Base-by-base conservation (phyloP, 2,113 vertebrate genomes). In the Protobothrops flavoviridis region DNA sequence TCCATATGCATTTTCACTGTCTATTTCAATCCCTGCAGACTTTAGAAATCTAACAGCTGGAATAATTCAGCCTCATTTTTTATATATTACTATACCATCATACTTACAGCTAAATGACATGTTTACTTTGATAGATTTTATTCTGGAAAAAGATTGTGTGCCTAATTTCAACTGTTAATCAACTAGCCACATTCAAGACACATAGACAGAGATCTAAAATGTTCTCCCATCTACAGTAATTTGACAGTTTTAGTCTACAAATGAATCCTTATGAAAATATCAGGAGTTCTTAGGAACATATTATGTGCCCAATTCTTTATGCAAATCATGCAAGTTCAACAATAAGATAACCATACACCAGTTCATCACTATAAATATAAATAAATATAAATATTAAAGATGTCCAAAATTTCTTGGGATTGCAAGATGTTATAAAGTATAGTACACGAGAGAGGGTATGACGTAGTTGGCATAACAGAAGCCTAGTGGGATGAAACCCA, bases 191-290 rank as follows among this genome's bases (percentile, higher is more conserved):
- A 21, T 24, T 52, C 2, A 7, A n/a, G 29, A 88, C 29, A 56
- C 45, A 86, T 11, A 50, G 45, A 43, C 90, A 69, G 94, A 95
- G 24, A 57, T 39, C 90, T 94, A 94, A 94, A 94, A 95, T 5
- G 0, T 61, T 93, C 87, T 93, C 91, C 95, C 92, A 90, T 95
- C n/a, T 90, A 57, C 1, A 57, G 56, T 57, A 45, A 93, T 94
- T 93, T 93, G 94, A 96, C 94, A 94, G 64, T 95, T 95, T 96
- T 95, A 97, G 90, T 88, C 95, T 94, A 95, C 94, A 96, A 96
- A 96, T 92, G 94, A 95, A 92, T 94, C 93, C 94, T 96, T 94
- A 33, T 33, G 15, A 87, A 87, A 50, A 11, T 52, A 4, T 52
- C 45, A 50, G 4, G 10, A 12, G 45, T 52, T 87, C 85, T 87